Evolutionary conservation across 2,113 vertebrate species (phyloP).

Genomic region (Sceloporus undulatus): DNA sequence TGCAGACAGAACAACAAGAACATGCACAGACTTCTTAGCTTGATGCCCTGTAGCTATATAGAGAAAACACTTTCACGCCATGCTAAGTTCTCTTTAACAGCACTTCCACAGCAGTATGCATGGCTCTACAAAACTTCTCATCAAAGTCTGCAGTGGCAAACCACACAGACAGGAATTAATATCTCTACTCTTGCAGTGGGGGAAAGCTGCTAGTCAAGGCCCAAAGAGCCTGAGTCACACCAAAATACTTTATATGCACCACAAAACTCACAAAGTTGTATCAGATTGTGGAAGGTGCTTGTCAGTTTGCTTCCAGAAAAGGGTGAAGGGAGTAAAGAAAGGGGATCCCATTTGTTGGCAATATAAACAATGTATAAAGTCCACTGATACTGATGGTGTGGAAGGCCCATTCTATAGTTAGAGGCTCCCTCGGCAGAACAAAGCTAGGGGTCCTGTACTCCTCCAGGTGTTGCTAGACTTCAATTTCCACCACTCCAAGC

Average conservation of each 20-base stretch:
- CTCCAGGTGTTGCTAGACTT: not conserved
- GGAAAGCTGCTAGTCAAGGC: too few relatives aligned
- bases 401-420: not conserved
- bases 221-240: not conserved
- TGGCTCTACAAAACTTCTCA: not conserved
- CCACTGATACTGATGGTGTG: not conserved
- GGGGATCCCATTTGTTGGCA: not conserved
- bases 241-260: slow-evolving; percentile 4
- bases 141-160: too few relatives aligned
- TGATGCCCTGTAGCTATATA: slow-evolving; percentile 24
- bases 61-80: not conserved
- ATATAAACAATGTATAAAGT: not conserved
- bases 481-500: not conserved
- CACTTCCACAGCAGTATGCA: not conserved
- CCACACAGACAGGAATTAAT: not conserved
- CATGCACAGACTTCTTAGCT: slow-evolving; percentile 12
- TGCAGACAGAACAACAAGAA: slow-evolving; percentile 8
- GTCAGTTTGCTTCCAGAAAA: not conserved
- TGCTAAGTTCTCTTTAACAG: slow-evolving; percentile 5
- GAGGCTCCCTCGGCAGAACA: not conserved
- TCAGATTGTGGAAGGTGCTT: not conserved
- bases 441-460: not conserved
- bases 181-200: not conserved
- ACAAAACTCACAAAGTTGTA: not conserved
- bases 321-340: not conserved